Evolutionary conservation across 2,797 vertebrate species (phyloP).

Genomic region (Liparis tanakae): DNA sequence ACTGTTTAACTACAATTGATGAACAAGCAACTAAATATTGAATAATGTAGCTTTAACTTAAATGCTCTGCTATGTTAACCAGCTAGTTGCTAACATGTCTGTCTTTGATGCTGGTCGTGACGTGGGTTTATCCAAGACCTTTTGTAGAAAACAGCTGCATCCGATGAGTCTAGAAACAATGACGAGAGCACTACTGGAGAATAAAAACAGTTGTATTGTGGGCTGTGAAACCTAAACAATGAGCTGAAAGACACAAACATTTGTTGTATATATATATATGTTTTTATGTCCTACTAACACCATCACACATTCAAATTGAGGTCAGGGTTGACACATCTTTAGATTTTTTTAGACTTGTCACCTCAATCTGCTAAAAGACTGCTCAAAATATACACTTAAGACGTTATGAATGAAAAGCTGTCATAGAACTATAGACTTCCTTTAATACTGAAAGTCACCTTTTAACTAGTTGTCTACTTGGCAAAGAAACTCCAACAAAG

Average conservation of each 20-base stretch:
- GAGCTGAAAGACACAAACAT: neutral
- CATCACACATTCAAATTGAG: neutral
- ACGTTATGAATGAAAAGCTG: neutral
- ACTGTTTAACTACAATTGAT: neutral
- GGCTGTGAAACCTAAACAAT: neutral
- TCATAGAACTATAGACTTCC: neutral
- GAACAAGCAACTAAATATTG: neutral
- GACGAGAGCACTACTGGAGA: neutral
- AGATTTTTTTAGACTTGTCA: neutral
- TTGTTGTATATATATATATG: neutral
- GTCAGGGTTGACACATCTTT: neutral
- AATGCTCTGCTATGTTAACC: no score
- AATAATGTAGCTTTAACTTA: neutral
- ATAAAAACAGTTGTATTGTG: neutral
- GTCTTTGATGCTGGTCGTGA: no score
- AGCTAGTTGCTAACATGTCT: no score
- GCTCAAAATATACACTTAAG: neutral
- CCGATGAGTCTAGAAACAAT: neutral
- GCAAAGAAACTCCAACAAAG: constrained; percentile 72
- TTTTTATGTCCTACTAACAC: neutral
- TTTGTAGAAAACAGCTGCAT: neutral
- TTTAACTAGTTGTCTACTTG: constrained; percentile 15
- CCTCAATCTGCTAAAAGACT: neutral
- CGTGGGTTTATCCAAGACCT: no score
- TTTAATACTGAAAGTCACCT: neutral